Evolutionary conservation across 1,140 invertebrate genomes (phyloP), one percentile per base, ranked within the genome.

Genomic region (Drosophila takahashii): DNA sequence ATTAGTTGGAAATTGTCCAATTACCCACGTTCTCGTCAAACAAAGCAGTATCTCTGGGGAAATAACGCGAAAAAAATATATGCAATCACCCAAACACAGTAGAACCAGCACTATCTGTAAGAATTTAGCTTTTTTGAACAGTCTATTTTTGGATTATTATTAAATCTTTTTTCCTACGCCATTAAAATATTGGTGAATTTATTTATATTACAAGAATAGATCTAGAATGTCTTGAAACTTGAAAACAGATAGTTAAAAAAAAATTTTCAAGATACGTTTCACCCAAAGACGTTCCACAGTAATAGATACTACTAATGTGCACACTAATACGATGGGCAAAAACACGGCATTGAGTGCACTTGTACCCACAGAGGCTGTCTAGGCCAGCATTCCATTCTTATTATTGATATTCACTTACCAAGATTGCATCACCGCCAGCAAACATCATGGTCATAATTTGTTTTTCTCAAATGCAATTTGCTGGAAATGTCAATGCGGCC

Each of bases 1-100:
- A 67, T 65, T 67, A 52, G 60, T 51, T 44, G 60, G 29, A 67
- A 67, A 67, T 51, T 52, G 59, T 65, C 64, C 64, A 67, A 67
- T 67, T 67, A 59, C 59, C 64, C 64, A 65, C 60, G 61, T 67
- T 65, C 45, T 18, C n/a, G 64, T n/a, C 64, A 64, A 64, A 62
- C 58, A 39, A 39, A 13, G 10, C 32, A 29, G 58, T 62, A 59
- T 41, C 60, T 62, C 13, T 36, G 34, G 36, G 36, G 59, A 3
- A 51, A 64, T 13, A 62, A 66, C 44, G 44, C 8, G 9, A 42
- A 32, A 15, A 26, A 42, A 44, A 22, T 34, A 16, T 18, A 16
- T 61, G 34, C 16, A 42, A 41, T 32, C 13, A n/a, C 11, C 47
- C 26, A 32, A 50, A 50, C 39, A 62, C 37, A 56, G 34, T 32